Evolutionary conservation across 1,140 invertebrate species (phyloP).

Genomic region (Sipha flava): DNA sequence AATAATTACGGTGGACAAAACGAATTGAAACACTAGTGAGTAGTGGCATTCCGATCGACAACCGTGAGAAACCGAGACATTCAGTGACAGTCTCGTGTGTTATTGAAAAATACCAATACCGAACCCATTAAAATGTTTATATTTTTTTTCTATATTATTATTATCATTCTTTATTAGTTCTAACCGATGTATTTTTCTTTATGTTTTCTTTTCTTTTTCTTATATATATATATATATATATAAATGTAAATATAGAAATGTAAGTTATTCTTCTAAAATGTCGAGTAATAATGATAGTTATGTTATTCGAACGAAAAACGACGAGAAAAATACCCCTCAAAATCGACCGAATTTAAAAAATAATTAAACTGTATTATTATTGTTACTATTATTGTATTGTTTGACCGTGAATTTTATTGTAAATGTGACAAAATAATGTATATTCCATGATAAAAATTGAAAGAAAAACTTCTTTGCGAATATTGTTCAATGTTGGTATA

Average conservation of each 20-base stretch:
- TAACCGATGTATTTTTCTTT: neutral
- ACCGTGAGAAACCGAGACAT: conserved; percentile 25
- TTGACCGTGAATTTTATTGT: no score
- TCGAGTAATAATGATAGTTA: neutral
- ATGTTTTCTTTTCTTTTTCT: neutral
- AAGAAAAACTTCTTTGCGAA: no score
- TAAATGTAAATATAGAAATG: no score
- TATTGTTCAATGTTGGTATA: no score
- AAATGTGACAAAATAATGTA: no score
- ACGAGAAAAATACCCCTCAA: no score
- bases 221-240: neutral
- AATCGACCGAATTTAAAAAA: neutral
- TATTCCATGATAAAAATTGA: no score
- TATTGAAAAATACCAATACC: conserved; percentile 25
- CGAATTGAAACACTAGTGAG: neutral
- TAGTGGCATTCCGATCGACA: conserved; percentile 4
- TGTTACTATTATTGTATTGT: neutral
- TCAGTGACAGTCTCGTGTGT: conserved; percentile 2
- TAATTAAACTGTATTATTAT: neutral
- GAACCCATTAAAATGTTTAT: neutral
- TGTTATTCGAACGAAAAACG: neutral
- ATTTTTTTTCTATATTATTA: neutral
- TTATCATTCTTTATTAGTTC: neutral
- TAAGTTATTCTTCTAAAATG: neutral
- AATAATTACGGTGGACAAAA: conserved; percentile 13